Base-by-base conservation (phyloP, 1,140 invertebrate genomes). In the Rhyzopertha dominica region DNA sequence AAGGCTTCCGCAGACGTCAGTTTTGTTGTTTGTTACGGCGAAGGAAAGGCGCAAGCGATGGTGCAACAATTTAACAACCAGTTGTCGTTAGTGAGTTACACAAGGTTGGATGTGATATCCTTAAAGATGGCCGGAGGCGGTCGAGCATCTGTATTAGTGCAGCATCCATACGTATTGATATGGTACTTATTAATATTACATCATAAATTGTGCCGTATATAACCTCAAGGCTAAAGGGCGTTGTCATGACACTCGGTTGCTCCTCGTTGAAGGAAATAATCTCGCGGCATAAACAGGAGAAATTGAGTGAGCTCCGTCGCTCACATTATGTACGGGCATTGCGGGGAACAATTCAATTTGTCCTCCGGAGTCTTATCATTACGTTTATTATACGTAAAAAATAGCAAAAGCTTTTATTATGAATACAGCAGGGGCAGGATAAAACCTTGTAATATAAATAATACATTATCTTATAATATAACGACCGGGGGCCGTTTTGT, bases 151-250 rank as follows among this genome's bases (percentile, higher is more conserved):
- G 29, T 34, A 43, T 43, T 43, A 43, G 35, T 43, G 41, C 41
- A 43, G 29, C 10, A 26, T 17, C 29, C 17, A 43, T 43, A 43
- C n/a, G n/a, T 43, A 43, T 43, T 43, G 41, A 43, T 43, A 43
- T 43, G 41, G 41, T 43, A 43, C 41, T 43, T 43, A 43, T 43
- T 43, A 43, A 43, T 43, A 43, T 43, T 43, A 43, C 41, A 43
- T 43, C 41, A 43, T 43, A 43, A 43, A 43, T 43, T 35, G 41
- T 32, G 41, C 41, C 23, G 31, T 34, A 32, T 32, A 42, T 42
- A 32, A 38, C 36, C 36, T 38, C 36, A 25, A 40, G 38, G 38
- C 23, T 40, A 17, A 19, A 40, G 38, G 38, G 38, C 38, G 38
- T 40, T 40, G 38, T 40, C 38, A 40, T 40, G 38, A 26, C 25